These are phyloP conservation scores for Alectura lathami DNA, from an alignment of 2,113 vertebrate genomes.

Conservation along the genomic window DNA sequence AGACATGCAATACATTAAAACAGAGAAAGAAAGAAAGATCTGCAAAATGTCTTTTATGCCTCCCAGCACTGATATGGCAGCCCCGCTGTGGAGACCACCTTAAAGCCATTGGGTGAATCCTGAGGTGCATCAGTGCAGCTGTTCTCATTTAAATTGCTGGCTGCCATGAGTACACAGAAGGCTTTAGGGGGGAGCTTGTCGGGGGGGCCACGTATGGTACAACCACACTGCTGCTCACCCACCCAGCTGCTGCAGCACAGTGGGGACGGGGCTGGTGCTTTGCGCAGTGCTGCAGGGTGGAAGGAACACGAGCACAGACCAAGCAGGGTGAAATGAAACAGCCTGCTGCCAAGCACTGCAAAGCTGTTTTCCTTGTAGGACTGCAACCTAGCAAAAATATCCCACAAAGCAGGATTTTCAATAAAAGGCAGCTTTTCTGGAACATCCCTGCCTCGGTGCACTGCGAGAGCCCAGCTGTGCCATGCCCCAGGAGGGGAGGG, in stretches of 20 bases:
- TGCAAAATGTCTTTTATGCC: not conserved
- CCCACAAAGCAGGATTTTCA: not conserved
- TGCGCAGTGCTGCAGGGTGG: not conserved
- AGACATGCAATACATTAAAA: not conserved
- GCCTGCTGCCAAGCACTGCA: not conserved
- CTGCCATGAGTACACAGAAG: not conserved
- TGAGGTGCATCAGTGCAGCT: not conserved
- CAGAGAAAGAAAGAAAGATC: not conserved
- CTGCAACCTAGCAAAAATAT: not conserved
- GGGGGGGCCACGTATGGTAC: too few relatives aligned
- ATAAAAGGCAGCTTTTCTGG: not conserved
- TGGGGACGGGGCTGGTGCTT: too few relatives aligned
- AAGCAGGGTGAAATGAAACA: not conserved
- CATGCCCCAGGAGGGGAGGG: too few relatives aligned
- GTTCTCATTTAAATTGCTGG: not conserved
- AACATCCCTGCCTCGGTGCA: not conserved
- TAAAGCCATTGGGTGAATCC: not conserved
- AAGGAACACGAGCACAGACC: not conserved
- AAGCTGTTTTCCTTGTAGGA: not conserved
- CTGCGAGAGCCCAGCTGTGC: too few relatives aligned
- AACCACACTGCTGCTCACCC: too few relatives aligned
- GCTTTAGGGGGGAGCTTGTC: not conserved
- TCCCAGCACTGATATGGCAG: not conserved
- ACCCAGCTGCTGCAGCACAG: too few relatives aligned
- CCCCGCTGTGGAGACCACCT: accelerated